Evolutionary conservation across 2,888 invertebrate genomes (phyloP).

Genomic region (Exephanes ischioxanthus): DNA sequence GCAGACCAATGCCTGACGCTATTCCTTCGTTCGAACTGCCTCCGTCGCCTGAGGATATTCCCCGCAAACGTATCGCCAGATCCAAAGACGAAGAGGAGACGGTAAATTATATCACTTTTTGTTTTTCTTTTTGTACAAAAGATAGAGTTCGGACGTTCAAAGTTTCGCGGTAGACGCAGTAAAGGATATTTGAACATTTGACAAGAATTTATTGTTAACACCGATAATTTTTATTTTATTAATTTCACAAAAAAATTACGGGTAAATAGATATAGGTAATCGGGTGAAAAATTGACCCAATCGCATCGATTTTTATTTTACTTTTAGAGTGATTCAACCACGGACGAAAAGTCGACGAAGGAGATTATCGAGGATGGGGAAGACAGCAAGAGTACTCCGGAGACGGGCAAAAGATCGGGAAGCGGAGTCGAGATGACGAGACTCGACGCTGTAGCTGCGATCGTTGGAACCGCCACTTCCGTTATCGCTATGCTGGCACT

Average conservation of each 20-base stretch:
- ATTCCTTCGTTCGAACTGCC: constrained; percentile 14
- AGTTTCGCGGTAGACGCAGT: neutral
- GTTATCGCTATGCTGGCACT: constrained; percentile 57
- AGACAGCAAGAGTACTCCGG: neutral
- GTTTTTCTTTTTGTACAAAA: constrained; percentile 1
- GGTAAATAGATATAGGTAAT: neutral
- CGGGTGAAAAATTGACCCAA: neutral
- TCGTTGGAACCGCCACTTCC: constrained; percentile 63
- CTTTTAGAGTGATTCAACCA: constrained; percentile 38
- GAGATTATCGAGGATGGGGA: neutral
- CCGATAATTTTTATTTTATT: neutral
- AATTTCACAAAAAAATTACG: neutral
- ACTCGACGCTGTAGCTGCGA: constrained; percentile 41
- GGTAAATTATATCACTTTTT: constrained; percentile 58
- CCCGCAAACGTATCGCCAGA: constrained; percentile 58
- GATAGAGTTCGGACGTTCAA: neutral
- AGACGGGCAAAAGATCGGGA: constrained; percentile 25
- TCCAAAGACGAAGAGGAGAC: constrained; percentile 51
- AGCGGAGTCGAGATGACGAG: constrained; percentile 34
- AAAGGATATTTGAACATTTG: neutral
- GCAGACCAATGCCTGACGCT: constrained; percentile 43
- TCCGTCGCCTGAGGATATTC: constrained; percentile 28
- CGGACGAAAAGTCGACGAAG: constrained; percentile 38
- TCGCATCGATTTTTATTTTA: constrained; percentile 1
- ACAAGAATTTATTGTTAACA: no score